Base-by-base conservation (phyloP, 2,113 vertebrate species). In the Cairina moschata region DNA sequence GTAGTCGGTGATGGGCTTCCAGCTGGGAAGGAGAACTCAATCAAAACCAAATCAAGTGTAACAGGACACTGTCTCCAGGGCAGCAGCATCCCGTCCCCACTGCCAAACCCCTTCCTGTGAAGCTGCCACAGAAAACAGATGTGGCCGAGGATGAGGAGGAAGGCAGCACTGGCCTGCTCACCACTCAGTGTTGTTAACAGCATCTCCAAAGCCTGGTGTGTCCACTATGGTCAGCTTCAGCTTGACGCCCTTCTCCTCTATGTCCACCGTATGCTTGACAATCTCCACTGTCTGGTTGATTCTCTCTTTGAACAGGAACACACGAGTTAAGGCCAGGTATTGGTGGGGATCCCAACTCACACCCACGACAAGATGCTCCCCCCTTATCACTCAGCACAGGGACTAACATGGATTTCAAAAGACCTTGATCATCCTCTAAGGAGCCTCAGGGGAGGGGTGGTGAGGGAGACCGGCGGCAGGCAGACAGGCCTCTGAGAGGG, bases 211-310 rank as follows among this genome's bases (percentile, higher is more conserved):
- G 32, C 99, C 99, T 0, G 99, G 99, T 0, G 99, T 99, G 98
- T 99, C 99, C 21, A 99, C 99, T 52, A 99, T 99, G 86, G 99
- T 99, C 90, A 99, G 98, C 91, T 99, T 99, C 94, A 99, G 98
- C 95, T 99, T 99, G 55, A 99, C 99, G 11, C 99, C 99, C 93
- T 99, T 99, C 97, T 99, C 99, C 80, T 99, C 99, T 3, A 99
- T 99, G 98, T 99, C 99, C 67, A 99, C 99, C 0, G 99, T 99
- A 95, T 99, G 99, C 90, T 99, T 99, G 93, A 99, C 98, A 56
- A 99, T 99, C 97, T 99, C 99, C 34, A 99, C 99, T 0, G 99
- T 99, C 88, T 99, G 99, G 96, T 97, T 99, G 93, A 99, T 99
- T 25, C 99, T 99, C 96, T 99, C 99, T n/a, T n/a, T 80, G 87